Evolutionary conservation across 2,113 vertebrate genomes (phyloP), one percentile per base, ranked within the genome.

Genomic region (Polypterus senegalus): DNA sequence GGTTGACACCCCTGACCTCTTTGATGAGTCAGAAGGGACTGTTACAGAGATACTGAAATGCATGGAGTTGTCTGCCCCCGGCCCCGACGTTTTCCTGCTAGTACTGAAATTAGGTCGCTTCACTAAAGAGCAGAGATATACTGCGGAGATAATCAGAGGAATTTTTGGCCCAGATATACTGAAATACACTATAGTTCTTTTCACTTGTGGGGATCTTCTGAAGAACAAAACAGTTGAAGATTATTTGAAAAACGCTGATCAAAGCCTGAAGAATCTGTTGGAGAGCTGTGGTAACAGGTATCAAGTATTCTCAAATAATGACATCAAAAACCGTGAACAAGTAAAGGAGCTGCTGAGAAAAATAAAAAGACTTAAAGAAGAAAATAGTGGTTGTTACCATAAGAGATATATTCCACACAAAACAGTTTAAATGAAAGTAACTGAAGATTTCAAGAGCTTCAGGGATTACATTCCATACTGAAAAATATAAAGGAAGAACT

Each of bases 1-100:
- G 54, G 54, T 55, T 4, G 9, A 55, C 54, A 55, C 9, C 5
- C 54, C 9, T 5, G 54, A 27, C 9, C 54, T 55, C 5, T 9
- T 55, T 9, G 9, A 55, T 55, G 9, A 9, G 5, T 6, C 5
- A 3, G 48, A 48, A 5, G 1, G 51, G 2, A 47, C 69, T 59
- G 44, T 72, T 3, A 47, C 5, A 59, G 2, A 48, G 8, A 7
- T 75, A 48, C 1, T 63, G 53, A 1, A 0, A 1, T 71, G 68
- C 61, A 48, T 43, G 8, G 56, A 6, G 0, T 45, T 65, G 57
- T 67, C 62, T 68, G 61, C 3, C 9, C 60, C 74, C 56, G 74
- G 74, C 59, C 74, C 73, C 71, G 71, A 73, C 46, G 63, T 71
- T 54, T 60, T 77, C 64, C 68, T 75, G 57, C 62, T 77, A 67